Percentiles rank a stretch among this genome's conserved stretches.
Evolutionary conservation across 2,797 vertebrate genomes (phyloP).

Genomic region (Hydrolagus colliei): DNA sequence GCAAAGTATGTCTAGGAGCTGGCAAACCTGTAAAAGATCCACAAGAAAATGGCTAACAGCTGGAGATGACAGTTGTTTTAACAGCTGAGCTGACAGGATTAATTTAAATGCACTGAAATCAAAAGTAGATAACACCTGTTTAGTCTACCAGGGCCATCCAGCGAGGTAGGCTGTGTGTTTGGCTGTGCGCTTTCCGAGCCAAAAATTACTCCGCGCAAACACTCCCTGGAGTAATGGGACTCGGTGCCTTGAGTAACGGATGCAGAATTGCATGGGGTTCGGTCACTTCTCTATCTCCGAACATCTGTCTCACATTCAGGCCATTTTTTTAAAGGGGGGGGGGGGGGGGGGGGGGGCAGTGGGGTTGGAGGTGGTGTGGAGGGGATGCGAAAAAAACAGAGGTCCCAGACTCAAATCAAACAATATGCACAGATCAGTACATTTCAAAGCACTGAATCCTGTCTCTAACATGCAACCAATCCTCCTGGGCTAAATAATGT

Average conservation of each 20-base stretch:
- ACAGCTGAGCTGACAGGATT: constrained; percentile 99
- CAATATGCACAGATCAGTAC: constrained; percentile 61
- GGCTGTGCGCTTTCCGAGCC: constrained; percentile 31
- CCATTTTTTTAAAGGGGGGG: constrained; percentile 49
- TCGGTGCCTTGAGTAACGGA: constrained; percentile 41
- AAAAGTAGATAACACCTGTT: constrained; percentile 99
- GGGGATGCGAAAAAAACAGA: constrained; percentile 34
- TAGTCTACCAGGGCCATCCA: constrained; percentile 80
- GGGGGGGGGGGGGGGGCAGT: too few species aligned
- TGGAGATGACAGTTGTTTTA: constrained; percentile 99
- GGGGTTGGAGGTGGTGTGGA: too few species aligned
- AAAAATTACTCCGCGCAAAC: constrained; percentile 41
- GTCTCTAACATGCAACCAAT: constrained; percentile 51
- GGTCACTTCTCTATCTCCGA: constrained; percentile 53
- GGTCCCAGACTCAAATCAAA: constrained; percentile 69
- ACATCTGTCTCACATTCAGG: constrained; percentile 86
- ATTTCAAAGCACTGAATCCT: constrained; percentile 58
- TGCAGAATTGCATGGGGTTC: constrained; percentile 41
- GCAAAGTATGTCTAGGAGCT: constrained; percentile 63
- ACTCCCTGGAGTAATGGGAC: constrained; percentile 38
- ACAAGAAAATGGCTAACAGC: constrained; percentile 98
- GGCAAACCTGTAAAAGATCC: constrained; percentile 86
- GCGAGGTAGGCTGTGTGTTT: constrained; percentile 56
- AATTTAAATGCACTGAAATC: constrained; percentile 99
- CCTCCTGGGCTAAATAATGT: constrained; percentile 74